Evolutionary conservation across 2,888 invertebrate genomes (phyloP).

Genomic region (Torymus tubicola): DNA sequence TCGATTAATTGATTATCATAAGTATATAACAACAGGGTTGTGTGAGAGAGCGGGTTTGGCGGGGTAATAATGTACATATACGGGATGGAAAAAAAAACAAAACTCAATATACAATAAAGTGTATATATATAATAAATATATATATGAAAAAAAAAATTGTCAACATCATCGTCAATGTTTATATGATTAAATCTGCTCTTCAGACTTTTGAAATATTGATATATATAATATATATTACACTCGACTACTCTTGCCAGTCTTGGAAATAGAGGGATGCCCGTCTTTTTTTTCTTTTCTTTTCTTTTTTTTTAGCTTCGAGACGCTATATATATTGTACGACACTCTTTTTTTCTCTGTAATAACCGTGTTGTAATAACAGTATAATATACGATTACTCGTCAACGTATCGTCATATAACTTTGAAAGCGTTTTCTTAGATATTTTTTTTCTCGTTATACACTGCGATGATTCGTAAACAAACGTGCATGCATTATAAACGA

Average conservation of each 20-base stretch:
- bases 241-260: constrained; percentile 74
- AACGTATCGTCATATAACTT: constrained; percentile 1
- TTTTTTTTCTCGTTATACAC: constrained; percentile 49
- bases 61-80: constrained; percentile 62
- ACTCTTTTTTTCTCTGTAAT: constrained; percentile 59
- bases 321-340: constrained; percentile 69
- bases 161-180: constrained; percentile 10
- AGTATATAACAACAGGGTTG: not conserved
- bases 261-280: constrained; percentile 75
- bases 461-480: constrained; percentile 73
- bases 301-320: too few relatives aligned
- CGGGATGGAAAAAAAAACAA: constrained; percentile 40
- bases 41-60: not conserved
- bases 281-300: constrained; percentile 63
- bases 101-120: constrained; percentile 47
- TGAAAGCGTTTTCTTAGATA: not conserved
- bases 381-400: not conserved
- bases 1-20: constrained; percentile 62
- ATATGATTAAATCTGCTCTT: constrained; percentile 60
- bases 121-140: constrained; percentile 58
- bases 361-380: not conserved
- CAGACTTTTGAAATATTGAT: constrained; percentile 57
- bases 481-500: constrained; percentile 70
- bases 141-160: constrained; percentile 13
- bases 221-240: constrained; percentile 63